Evolutionary conservation across 2,888 invertebrate genomes (phyloP).

Genomic region (Isoperla grammatica): DNA sequence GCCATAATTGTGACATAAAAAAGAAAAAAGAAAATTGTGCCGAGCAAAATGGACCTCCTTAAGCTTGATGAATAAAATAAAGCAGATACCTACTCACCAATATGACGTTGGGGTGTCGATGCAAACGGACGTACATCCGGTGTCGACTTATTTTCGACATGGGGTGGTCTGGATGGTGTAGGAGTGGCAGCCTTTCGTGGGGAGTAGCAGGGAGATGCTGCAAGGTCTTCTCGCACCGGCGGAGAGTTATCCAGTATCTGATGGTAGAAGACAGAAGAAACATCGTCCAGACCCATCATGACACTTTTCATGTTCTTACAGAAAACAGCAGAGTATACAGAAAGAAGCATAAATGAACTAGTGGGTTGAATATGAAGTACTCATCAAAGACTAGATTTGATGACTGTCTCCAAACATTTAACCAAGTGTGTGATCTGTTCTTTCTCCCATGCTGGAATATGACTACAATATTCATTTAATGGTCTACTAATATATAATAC

Average conservation of each 20-base stretch:
- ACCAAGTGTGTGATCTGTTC: no score
- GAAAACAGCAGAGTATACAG: constrained; percentile 7
- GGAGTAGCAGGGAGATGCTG: constrained; percentile 90
- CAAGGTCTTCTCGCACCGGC: constrained; percentile 89
- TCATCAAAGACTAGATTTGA: no score
- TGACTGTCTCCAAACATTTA: no score
- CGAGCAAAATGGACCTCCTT: no score
- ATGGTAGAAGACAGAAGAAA: constrained; percentile 11
- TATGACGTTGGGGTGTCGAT: constrained; percentile 80
- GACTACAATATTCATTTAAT: no score
- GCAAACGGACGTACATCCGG: constrained; percentile 74
- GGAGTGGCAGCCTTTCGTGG: constrained; percentile 75
- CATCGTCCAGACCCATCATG: neutral
- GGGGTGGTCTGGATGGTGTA: constrained; percentile 74
- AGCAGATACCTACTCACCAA: constrained; percentile 52
- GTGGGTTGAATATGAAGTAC: no score
- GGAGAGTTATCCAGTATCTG: constrained; percentile 85
- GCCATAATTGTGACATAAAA: no score
- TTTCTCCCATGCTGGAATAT: no score
- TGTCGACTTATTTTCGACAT: constrained; percentile 70
- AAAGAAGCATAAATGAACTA: neutral
- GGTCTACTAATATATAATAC: no score
- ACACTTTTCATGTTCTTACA: constrained; percentile 5
- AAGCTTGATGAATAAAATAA: no score
- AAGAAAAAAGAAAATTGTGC: no score